phyloP scores from a whole-genome alignment of 2,888 invertebrate genomes.

The Netelia fuscicornis region DNA sequence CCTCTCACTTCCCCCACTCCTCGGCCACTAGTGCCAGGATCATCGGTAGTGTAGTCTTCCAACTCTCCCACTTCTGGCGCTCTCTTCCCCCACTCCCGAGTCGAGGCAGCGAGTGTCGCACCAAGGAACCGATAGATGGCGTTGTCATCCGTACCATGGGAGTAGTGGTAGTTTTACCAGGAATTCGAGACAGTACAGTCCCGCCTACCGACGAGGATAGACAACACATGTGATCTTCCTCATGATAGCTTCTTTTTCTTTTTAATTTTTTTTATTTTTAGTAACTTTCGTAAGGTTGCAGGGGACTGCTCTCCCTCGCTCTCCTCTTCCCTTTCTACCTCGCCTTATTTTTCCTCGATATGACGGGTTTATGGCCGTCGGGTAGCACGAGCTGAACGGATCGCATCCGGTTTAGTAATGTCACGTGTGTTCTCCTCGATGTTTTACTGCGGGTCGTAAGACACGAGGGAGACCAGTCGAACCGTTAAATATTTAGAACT shows the following conservation, averaged over 20 bases:
- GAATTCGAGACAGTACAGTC: conserved; percentile 54
- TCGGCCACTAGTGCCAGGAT: conserved; percentile 55
- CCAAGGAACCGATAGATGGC: background rate
- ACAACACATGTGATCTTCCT: conserved; percentile 25
- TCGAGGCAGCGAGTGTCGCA: background rate
- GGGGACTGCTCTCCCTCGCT: background rate
- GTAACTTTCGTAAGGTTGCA: conserved; percentile 54
- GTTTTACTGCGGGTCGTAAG: background rate
- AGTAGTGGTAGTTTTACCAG: conserved; percentile 28
- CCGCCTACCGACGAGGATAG: conserved; percentile 50
- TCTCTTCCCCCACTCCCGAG: no score
- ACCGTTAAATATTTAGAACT: background rate
- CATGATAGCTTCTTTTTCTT: conserved; percentile 7
- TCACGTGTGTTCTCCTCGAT: conserved; percentile 7
- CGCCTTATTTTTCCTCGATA: conserved; percentile 45
- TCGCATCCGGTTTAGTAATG: conserved; percentile 51
- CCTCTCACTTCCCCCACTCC: conserved; percentile 57
- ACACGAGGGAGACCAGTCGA: background rate
- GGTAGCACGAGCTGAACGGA: conserved; percentile 45
- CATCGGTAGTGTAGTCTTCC: background rate
- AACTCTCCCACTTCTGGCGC: background rate
- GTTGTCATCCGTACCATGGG: background rate
- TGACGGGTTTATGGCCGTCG: conserved; percentile 46
- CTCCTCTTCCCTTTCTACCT: conserved; percentile 23
- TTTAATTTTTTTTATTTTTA: conserved; percentile 53